Evolutionary conservation across 2,797 vertebrate genomes (phyloP), one percentile per base, ranked within the genome.

Genomic region (Pygocentrus nattereri): DNA sequence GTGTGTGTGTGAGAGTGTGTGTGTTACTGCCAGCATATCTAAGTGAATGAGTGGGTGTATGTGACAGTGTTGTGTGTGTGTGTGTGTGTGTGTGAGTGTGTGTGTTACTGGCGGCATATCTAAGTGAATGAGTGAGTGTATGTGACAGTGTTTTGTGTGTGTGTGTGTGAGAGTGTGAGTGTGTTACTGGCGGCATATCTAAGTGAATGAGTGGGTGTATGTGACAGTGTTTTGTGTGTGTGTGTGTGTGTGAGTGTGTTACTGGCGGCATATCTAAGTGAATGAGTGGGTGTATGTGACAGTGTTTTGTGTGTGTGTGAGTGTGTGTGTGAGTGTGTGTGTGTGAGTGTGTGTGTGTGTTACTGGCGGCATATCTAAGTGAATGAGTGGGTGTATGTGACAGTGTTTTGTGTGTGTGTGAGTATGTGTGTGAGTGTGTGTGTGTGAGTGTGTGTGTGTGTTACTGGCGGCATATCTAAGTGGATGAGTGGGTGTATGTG

Each of bases 401-500:
- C 65, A 74, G 50, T 69, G 80, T 75, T 84, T 78, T 81, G 78
- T 80, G 78, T 61, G 58, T 41, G 58, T 27, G 59, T 25, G 59
- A 62, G 59, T 31, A 16, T 67, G n/a, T n/a, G 34, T 67, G 19
- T 67, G 21, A 70, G 41, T 70, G 67, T 70, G 25, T 71, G 69
- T 50, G 69, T 79, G 68, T 19, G 44, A 70, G 44, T 50, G 68
- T 54, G 70, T 72, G 70, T 72, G 50, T 72, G 70, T 54, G 69
- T 19, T 56, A 72, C 78, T 74, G 59, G 67, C 59, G 30, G 49
- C 58, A 70, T 68, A 80, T 80, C 82, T 68, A 83, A 12, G 49
- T 81, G 82, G 81, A 85, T 85, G 38, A 76, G 67, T 71, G 65
- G 59, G 72, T 71, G 25, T 80, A 74, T 64, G 62, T 80, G 73